Percentiles rank a stretch among this genome's conserved stretches.
These are phyloP conservation scores for Napeogenes inachia DNA, from an alignment of 2,888 invertebrate species.

Conservation along the genomic window DNA sequence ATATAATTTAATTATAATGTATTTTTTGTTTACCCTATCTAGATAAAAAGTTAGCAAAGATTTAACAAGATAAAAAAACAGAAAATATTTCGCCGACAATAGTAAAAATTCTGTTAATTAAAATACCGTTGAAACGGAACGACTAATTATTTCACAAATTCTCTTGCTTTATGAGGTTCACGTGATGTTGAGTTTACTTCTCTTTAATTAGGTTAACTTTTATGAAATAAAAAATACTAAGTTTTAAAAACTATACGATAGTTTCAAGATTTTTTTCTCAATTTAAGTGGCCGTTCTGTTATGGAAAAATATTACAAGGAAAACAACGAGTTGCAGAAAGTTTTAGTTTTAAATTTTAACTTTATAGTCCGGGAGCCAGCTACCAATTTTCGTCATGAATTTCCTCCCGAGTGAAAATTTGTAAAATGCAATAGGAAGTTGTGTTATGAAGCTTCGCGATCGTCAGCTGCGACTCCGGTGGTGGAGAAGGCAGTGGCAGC, in stretches of 20 bases:
- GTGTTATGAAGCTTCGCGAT: too few relatives aligned
- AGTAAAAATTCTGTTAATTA: conserved; percentile 17
- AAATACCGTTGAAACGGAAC: conserved; percentile 22
- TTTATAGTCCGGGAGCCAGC: too few relatives aligned
- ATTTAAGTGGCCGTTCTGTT: conserved; percentile 1
- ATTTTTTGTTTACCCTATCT: too few relatives aligned
- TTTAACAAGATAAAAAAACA: neutral
- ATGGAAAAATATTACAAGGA: conserved; percentile 15
- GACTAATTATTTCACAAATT: conserved; percentile 13
- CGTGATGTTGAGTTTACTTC: conserved; percentile 9
- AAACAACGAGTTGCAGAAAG: conserved; percentile 18
- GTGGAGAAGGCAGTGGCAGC: too few relatives aligned
- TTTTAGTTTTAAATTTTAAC: conserved; percentile 18
- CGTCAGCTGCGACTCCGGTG: too few relatives aligned
- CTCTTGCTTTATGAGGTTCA: conserved; percentile 8
- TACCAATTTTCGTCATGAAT: too few relatives aligned
- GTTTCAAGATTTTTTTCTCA: neutral
- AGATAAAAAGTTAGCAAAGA: too few relatives aligned
- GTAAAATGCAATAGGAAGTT: too few relatives aligned
- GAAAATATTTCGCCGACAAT: neutral
- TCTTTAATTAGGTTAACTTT: conserved; percentile 19
- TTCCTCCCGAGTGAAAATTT: too few relatives aligned
- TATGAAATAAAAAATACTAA: neutral
- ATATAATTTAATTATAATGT: too few relatives aligned
- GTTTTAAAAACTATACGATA: neutral